Evolutionary conservation across 2,797 vertebrate species (phyloP), one percentile per base, ranked within the genome.

Genomic region (Mareca penelope): DNA sequence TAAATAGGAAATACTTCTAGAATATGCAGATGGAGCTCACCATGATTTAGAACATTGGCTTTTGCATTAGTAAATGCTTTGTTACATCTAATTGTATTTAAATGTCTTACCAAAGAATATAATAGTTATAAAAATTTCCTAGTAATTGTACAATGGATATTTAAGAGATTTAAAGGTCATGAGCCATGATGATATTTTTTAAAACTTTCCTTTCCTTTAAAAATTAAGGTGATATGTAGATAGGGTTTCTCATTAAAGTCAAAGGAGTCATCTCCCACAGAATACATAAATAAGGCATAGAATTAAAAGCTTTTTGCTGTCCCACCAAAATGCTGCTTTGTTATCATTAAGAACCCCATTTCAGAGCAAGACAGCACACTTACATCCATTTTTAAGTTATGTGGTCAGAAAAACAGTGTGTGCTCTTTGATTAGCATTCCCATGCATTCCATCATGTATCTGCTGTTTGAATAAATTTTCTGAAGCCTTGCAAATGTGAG

Each of bases 141-240:
- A 42, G 9, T 60, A 60, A 4, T 68, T 70, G 15, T 50, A 64
- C 19, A 65, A 28, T 24, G 9, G 17, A 60, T 87, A 64, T 68
- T 61, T 52, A 70, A 81, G 61, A 91, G 33, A 37, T 76, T 60
- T 73, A 93, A 89, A 95, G 59, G n/a, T 92, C 79, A 88, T 35
- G 15, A 82, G 14, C 22, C 48, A 61, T 22, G 79, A 0, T 48
- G 10, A 77, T 4, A 11, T 9, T 24, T 90, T 87, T 67, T 39
- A 68, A 64, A 80, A 76, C 10, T 70, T 55, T 39, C 13, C 4
- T 2, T 80, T 79, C 13, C 10, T 81, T 85, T 73, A 46, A 80
- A 94, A 88, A 80, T 1, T 0, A 72, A 80, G 33, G 1, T 80
- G 29, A 14, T 5, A 18, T 44, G 39, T 3, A 64, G 13, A 67